Evolutionary conservation across 2,888 invertebrate species (phyloP), one percentile per base, ranked within the genome.

Genomic region (Cactoblastis cactorum): DNA sequence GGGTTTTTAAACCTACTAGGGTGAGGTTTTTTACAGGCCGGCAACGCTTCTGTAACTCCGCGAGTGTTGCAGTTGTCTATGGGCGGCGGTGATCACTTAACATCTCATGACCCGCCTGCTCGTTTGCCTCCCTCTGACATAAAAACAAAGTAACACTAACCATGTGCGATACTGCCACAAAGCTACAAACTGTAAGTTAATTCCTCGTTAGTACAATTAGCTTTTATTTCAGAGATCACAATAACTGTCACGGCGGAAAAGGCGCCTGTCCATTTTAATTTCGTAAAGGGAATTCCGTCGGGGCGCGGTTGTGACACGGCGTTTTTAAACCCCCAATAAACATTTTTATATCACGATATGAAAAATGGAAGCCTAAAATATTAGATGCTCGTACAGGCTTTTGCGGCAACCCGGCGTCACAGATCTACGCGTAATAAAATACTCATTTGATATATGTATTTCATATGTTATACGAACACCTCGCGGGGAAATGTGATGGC

Each of bases 221-320:
- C 57, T 54, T 59, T 60, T 63, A 65, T 73, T 69, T 61, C 61
- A 58, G 61, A 59, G 63, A 62, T 63, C 66, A 65, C 67, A 65
- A 68, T 67, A 65, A 68, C 65, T 68, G 72, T 74, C 72, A 71
- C 63, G 67, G 57, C 56, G 65, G 62, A 65, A 75, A 77, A 74
- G 66, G 69, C 63, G 63, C 57, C 66, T 76, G 81, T 77, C 79
- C 74, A 69, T 82, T 83, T 79, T 80, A 83, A 85, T 86, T 84
- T 83, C 57, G 69, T 61, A 68, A 74, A 71, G 68, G 61, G 65
- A 57, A 62, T 58, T 65, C 58, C 51, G 47, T 56, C 55, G 52
- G 61, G 74, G 73, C 61, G 71, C 59, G 71, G 61, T 64, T 39
- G 43, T 69, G 71, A 69, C 66, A 67, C 53, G 58, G 60, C 62